Conservation (phyloP, 1,140 invertebrate species). For the Harpegnathos saltator region DNA sequence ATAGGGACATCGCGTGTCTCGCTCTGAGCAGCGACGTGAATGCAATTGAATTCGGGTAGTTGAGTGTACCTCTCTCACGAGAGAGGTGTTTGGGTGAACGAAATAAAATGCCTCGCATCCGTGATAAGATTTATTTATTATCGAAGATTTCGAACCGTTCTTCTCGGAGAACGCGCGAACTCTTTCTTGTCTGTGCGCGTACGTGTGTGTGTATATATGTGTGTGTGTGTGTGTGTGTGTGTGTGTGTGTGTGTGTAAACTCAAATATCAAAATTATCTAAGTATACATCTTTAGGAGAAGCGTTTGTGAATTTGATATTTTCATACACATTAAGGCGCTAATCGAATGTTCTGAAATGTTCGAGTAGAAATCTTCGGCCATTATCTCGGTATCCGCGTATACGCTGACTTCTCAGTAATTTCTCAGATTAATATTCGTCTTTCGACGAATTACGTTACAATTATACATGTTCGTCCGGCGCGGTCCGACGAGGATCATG, state of each 20-base stretch:
- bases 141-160: neutral
- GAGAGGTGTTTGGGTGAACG: neutral
- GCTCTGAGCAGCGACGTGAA: neutral
- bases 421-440: too few relatives aligned
- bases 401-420: too few relatives aligned
- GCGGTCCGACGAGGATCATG: too few relatives aligned
- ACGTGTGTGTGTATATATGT: too few relatives aligned
- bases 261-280: constrained; percentile 24
- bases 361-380: neutral
- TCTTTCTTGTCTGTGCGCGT: neutral
- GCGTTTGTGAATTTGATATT: neutral
- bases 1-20: constrained; percentile 23
- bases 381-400: neutral
- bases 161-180: neutral
- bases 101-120: constrained; percentile 18
- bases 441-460: too few relatives aligned
- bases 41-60: neutral
- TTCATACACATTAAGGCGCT: neutral
- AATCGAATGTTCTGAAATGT: neutral
- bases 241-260: constrained; percentile 6
- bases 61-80: too few relatives aligned
- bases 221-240: neutral
- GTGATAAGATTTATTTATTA: constrained; percentile 45
- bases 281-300: neutral
- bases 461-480: too few relatives aligned